A percentile compares a stretch with the other conserved stretches of the same genome.
These are phyloP conservation scores for Babylonia areolata DNA, from an alignment of 1,140 invertebrate genomes.

Conservation along the genomic window DNA sequence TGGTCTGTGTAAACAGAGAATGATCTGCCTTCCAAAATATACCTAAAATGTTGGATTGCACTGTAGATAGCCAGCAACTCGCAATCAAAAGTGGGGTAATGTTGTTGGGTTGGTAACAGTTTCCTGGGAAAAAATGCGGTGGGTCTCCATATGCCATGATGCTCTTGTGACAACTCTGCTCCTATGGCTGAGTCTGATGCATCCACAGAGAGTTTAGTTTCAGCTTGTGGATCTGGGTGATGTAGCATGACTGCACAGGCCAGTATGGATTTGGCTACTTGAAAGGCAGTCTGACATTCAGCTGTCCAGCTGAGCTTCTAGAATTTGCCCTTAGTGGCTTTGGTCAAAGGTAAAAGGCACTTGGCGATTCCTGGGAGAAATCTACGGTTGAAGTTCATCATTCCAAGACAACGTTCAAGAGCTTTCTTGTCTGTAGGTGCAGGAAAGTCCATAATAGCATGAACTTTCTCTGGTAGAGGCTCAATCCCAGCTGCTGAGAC, in stretches of 20 bases:
- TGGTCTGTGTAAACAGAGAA: slow-evolving; percentile 5
- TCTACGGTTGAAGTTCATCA: slow-evolving; percentile 28
- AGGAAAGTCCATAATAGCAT: neutral
- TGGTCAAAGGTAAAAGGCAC: neutral
- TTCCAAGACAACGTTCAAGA: slow-evolving; percentile 9
- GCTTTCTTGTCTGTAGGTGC: neutral
- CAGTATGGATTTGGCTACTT: neutral
- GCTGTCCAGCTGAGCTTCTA: neutral
- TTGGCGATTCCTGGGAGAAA: slow-evolving; percentile 8
- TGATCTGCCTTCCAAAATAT: neutral
- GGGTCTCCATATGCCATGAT: no score
- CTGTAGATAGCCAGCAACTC: no score
- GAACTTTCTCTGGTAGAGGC: no score
- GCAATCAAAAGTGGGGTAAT: no score
- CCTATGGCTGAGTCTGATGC: no score
- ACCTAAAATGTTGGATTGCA: neutral
- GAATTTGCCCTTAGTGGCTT: slow-evolving; percentile 5
- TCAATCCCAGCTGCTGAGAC: no score
- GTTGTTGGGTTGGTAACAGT: neutral
- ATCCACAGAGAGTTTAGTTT: neutral
- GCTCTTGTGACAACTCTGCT: no score
- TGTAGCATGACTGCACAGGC: neutral
- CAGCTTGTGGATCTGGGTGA: neutral
- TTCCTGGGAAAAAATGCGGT: no score
- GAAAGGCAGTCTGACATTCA: slow-evolving; percentile 18